Evolutionary conservation across 2,888 invertebrate species (phyloP).

Genomic region (Geophilus truncorum): DNA sequence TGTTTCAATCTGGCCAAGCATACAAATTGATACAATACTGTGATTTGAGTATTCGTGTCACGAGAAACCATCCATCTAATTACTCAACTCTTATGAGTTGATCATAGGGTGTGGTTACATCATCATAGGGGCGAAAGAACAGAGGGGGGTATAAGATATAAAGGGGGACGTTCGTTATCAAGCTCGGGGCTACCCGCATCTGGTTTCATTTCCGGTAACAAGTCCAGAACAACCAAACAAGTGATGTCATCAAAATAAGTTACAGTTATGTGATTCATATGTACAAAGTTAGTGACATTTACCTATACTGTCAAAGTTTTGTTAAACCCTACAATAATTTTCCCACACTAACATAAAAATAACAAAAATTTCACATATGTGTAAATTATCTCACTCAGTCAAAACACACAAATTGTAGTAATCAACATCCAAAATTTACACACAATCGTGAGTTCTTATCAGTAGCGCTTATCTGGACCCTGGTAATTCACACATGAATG

Average conservation of each 20-base stretch:
- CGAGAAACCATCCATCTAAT: neutral
- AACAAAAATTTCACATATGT: too few species aligned
- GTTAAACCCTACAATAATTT: too few species aligned
- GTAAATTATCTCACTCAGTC: too few species aligned
- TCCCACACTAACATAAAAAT: too few species aligned
- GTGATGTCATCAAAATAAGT: neutral
- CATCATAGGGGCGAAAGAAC: neutral
- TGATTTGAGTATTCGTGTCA: neutral
- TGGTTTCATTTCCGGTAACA: constrained; percentile 28
- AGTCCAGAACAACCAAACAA: neutral
- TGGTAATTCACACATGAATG: too few species aligned
- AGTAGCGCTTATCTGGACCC: too few species aligned
- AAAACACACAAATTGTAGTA: too few species aligned
- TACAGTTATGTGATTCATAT: neutral
- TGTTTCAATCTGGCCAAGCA: neutral
- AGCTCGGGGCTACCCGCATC: constrained; percentile 15
- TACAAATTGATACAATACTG: neutral
- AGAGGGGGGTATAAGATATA: neutral
- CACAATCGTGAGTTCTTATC: too few species aligned
- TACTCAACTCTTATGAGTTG: neutral
- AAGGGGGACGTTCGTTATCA: neutral
- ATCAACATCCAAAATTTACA: too few species aligned
- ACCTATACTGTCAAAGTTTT: too few species aligned
- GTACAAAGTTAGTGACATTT: too few species aligned
- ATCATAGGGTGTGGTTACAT: neutral